Percentiles rank a stretch among this genome's conserved stretches.
Evolutionary conservation across 2,797 vertebrate species (phyloP).

Genomic region (Peromyscus attwateri): DNA sequence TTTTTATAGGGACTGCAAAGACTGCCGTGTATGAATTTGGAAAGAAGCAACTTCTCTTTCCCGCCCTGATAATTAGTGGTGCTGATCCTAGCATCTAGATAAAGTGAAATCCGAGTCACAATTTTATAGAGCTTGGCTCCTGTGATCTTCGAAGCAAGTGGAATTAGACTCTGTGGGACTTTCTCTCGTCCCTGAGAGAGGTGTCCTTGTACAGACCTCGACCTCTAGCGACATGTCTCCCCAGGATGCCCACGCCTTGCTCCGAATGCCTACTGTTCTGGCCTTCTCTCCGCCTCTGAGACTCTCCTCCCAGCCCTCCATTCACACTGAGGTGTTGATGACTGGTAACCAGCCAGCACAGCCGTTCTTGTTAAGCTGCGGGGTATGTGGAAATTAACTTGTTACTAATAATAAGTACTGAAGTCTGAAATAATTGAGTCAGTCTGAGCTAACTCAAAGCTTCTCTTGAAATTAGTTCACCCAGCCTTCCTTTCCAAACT

Average conservation of each 20-base stretch:
- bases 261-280: slow-evolving; percentile 15
- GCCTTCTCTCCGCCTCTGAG: not conserved
- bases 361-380: slow-evolving; percentile 52
- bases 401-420: slow-evolving; percentile 63
- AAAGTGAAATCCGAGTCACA: slow-evolving; percentile 3
- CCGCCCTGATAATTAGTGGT: slow-evolving; percentile 15
- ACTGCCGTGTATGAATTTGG: slow-evolving; percentile 31
- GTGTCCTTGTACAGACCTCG: not conserved
- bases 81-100: slow-evolving; percentile 20
- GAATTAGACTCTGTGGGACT: not conserved
- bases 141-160: slow-evolving; percentile 22
- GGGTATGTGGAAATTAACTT: slow-evolving; percentile 75
- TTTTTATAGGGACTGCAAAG: not conserved
- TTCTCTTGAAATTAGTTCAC: slow-evolving; percentile 47
- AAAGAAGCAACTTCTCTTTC: slow-evolving; percentile 43
- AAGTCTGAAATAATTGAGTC: slow-evolving; percentile 58
- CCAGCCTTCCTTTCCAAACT: not conserved
- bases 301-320: not conserved
- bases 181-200: not conserved
- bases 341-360: slow-evolving; percentile 38
- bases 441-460: not conserved
- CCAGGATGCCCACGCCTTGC: not conserved
- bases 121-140: slow-evolving; percentile 40
- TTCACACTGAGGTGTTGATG: slow-evolving; percentile 76
- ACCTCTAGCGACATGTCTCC: not conserved